A percentile compares a stretch with the other conserved stretches of the same genome.
Evolutionary conservation across 2,797 vertebrate genomes (phyloP).

Genomic region (Streptopelia turtur): DNA sequence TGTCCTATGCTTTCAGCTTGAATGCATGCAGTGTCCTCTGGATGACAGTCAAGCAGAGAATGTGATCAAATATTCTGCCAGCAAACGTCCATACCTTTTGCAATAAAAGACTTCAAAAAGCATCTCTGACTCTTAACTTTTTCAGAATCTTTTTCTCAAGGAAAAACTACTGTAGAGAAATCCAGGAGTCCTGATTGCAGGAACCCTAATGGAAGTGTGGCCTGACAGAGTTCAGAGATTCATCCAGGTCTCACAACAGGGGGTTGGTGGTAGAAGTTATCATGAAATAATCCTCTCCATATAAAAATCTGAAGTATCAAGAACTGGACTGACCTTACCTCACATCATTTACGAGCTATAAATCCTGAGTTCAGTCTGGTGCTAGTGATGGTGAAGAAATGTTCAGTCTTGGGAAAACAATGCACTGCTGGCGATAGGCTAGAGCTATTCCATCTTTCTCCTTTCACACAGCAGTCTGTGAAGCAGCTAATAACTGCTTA

Average conservation of each 20-base stretch:
- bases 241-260: not conserved
- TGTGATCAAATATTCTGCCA: constrained; percentile 60
- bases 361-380: not conserved
- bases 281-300: not conserved
- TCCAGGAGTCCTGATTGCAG: not conserved
- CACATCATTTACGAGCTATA: not conserved
- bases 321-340: not conserved
- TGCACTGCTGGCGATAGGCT: not conserved
- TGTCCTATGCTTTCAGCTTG: constrained; percentile 59
- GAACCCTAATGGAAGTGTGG: not conserved
- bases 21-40: constrained; percentile 62
- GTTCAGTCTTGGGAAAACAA: not conserved
- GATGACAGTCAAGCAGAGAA: constrained; percentile 55
- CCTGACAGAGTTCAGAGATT: not conserved
- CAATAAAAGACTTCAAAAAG: constrained; percentile 70
- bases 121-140: not conserved
- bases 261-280: not conserved
- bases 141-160: not conserved
- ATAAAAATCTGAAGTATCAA: not conserved
- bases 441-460: not conserved
- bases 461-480: not conserved
- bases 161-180: not conserved
- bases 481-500: not conserved
- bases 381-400: not conserved
- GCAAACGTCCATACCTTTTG: constrained; percentile 53